Evolutionary conservation across 2,797 vertebrate species (phyloP).

Genomic region (Allochrocebus solatus): DNA sequence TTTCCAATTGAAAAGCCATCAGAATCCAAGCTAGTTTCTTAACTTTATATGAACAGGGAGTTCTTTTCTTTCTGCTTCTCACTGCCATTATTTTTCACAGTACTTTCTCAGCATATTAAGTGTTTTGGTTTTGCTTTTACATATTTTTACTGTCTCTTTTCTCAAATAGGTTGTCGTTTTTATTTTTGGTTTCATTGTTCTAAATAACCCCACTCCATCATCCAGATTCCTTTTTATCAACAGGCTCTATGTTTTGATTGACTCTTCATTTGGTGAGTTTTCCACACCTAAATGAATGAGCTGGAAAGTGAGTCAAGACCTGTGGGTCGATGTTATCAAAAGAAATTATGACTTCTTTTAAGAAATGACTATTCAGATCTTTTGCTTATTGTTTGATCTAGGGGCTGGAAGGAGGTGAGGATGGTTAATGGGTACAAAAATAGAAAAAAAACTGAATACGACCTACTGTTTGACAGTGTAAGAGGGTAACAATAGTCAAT

Average conservation of each 20-base stretch:
- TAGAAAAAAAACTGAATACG: no score
- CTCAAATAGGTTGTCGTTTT: neutral
- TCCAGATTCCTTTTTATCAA: neutral
- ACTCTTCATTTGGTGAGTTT: neutral
- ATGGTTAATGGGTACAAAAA: no score
- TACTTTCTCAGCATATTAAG: neutral
- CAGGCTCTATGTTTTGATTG: neutral
- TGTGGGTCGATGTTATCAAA: neutral
- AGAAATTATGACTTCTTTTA: no score
- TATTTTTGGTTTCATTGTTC: no score
- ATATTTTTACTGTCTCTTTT: neutral
- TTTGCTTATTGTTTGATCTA: no score
- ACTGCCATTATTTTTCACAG: neutral
- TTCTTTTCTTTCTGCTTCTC: neutral
- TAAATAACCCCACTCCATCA: neutral
- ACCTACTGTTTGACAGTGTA: no score
- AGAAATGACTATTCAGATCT: no score
- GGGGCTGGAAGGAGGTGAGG: no score
- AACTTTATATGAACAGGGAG: neutral
- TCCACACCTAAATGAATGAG: neutral
- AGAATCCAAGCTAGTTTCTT: neutral
- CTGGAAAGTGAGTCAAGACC: neutral
- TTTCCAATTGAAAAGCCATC: no score
- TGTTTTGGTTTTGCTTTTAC: neutral
- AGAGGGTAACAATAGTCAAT: no score